Conservation (phyloP, 1,140 invertebrate species). For the Microplitis mediator region DNA sequence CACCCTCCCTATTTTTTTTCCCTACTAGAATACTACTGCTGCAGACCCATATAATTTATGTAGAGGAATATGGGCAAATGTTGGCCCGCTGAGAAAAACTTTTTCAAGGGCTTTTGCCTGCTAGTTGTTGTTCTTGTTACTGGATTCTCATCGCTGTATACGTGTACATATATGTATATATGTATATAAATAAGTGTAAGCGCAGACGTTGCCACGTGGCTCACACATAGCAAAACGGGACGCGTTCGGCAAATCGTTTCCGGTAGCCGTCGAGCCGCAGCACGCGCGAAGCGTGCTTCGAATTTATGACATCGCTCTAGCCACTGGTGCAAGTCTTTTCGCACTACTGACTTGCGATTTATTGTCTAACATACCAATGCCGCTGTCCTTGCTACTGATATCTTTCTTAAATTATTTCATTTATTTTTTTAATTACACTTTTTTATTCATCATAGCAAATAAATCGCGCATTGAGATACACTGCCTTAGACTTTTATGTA, state of each 20-base stretch:
- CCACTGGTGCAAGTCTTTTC: conserved; percentile 9
- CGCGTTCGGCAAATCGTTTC: conserved; percentile 30
- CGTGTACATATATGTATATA: background rate
- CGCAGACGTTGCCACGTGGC: conserved; percentile 1
- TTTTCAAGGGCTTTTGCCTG: too few relatives aligned
- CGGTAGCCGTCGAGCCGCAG: conserved; percentile 34
- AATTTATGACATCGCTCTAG: conserved; percentile 28
- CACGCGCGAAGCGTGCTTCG: conserved; percentile 34
- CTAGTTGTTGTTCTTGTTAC: background rate
- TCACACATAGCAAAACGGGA: conserved; percentile 17
- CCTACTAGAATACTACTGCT: too few relatives aligned
- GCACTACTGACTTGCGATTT: conserved; percentile 7
- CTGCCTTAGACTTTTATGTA: too few relatives aligned
- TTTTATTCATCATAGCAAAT: too few relatives aligned
- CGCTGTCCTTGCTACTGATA: background rate
- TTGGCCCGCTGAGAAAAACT: too few relatives aligned
- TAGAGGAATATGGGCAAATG: too few relatives aligned
- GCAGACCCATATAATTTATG: too few relatives aligned
- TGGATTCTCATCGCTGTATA: background rate
- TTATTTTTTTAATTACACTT: background rate
- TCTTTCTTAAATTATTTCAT: background rate
- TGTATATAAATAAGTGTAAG: background rate
- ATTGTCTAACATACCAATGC: background rate
- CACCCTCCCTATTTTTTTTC: too few relatives aligned
- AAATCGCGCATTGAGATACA: too few relatives aligned